Evolutionary conservation across 2,113 vertebrate species (phyloP).

Genomic region (Eira barbara): DNA sequence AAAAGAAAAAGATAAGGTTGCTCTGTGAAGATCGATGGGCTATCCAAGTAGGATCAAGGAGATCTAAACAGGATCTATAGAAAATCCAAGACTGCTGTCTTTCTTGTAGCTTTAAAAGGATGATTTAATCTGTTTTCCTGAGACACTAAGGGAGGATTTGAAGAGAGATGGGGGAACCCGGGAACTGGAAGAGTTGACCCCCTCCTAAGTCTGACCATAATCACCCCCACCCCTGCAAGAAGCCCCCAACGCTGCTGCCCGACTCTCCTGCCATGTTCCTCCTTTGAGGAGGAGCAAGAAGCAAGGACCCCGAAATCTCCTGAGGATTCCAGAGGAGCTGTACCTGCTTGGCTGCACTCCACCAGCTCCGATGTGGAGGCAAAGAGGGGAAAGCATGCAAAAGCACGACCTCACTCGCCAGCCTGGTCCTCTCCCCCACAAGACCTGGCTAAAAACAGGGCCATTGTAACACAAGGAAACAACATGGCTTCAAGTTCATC

Average conservation of each 20-base stretch:
- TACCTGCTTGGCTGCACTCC: neutral
- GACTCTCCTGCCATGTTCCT: neutral
- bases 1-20: neutral
- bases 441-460: conserved; percentile 9
- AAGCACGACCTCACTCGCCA: neutral
- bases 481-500: conserved; percentile 19
- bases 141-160: neutral
- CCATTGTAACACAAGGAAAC: neutral
- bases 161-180: neutral
- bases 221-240: neutral
- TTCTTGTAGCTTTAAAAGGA: neutral
- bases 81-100: neutral
- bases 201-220: neutral
- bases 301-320: neutral
- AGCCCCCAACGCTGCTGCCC: neutral
- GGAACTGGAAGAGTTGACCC: neutral
- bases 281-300: neutral
- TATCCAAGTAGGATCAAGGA: neutral
- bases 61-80: neutral
- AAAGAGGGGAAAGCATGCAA: neutral
- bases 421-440: neutral
- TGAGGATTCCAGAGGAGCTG: neutral
- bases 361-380: neutral
- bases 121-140: neutral
- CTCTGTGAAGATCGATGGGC: neutral